Evolutionary conservation across 2,888 invertebrate genomes (phyloP).

Genomic region (Calliopum simillimum): DNA sequence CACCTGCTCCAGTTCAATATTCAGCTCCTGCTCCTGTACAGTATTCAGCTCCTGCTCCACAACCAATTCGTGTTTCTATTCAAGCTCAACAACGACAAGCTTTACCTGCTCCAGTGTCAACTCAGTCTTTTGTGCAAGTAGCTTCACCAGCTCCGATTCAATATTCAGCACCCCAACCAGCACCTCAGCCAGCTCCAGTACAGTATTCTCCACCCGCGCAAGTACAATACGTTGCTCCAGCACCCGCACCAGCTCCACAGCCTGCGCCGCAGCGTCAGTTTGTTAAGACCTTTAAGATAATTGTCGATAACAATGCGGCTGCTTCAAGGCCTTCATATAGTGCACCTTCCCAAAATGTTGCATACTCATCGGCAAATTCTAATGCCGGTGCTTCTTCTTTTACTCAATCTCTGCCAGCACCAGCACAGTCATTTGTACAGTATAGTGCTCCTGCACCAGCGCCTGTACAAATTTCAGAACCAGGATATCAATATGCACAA

Average conservation of each 20-base stretch:
- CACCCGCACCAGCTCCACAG: conserved; percentile 6
- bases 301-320: too few relatives aligned
- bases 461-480: conserved; percentile 3
- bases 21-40: background rate
- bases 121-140: background rate
- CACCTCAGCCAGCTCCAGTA: conserved; percentile 23
- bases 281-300: too few relatives aligned
- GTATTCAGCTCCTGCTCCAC: conserved; percentile 4
- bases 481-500: background rate
- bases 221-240: background rate
- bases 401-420: background rate
- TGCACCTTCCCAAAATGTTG: too few relatives aligned
- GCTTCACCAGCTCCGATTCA: background rate
- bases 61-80: conserved; percentile 23
- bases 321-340: too few relatives aligned
- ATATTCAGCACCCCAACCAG: conserved; percentile 17
- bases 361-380: too few relatives aligned
- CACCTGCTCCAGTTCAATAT: conserved; percentile 6
- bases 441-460: background rate
- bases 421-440: background rate
- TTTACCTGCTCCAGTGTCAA: conserved; percentile 13
- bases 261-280: background rate
- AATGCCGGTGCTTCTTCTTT: too few relatives aligned
- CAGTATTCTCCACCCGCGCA: conserved; percentile 5
- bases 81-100: conserved; percentile 30